phyloP scores from a whole-genome alignment of 2,797 vertebrate genomes.

The Centroberyx gerrardi region DNA sequence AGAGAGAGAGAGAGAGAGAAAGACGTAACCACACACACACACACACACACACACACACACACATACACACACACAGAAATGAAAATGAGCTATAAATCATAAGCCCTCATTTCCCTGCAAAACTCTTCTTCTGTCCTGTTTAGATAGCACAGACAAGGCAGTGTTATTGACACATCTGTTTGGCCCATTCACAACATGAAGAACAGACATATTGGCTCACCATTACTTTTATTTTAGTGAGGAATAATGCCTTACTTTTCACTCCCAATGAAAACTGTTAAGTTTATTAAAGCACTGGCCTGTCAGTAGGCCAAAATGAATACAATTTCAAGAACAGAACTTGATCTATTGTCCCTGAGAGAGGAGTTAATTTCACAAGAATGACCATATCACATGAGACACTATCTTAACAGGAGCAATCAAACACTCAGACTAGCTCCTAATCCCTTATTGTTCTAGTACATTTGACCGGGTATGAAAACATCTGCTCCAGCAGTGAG shows the following conservation, averaged over 20 bases:
- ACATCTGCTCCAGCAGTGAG: constrained; percentile 68
- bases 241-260: neutral
- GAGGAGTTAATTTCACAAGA: neutral
- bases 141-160: too few relatives aligned
- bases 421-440: constrained; percentile 31
- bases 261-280: neutral
- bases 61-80: too few relatives aligned
- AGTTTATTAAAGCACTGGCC: neutral
- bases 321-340: neutral
- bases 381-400: neutral
- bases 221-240: neutral
- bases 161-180: too few relatives aligned
- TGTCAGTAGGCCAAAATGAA: neutral
- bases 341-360: neutral
- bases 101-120: too few relatives aligned
- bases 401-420: constrained; percentile 26
- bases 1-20: too few relatives aligned
- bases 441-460: constrained; percentile 59
- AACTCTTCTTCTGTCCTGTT: too few relatives aligned
- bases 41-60: too few relatives aligned
- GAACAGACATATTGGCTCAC: too few relatives aligned
- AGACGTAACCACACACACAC: too few relatives aligned
- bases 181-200: too few relatives aligned
- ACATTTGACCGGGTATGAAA: constrained; percentile 49
- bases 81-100: too few relatives aligned